Base-by-base conservation (phyloP, 1,140 invertebrate species). In the Planococcus citri region DNA sequence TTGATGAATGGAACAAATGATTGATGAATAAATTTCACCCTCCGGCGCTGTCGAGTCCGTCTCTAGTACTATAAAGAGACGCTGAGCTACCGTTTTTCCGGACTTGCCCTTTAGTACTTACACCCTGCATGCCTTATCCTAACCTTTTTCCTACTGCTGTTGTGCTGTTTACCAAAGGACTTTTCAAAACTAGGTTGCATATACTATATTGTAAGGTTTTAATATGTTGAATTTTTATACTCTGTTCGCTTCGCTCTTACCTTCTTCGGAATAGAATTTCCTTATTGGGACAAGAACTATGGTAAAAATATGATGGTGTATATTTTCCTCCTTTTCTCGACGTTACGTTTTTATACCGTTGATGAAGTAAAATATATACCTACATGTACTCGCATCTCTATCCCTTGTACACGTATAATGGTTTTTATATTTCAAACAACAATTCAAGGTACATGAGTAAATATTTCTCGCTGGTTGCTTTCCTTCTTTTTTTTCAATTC, bases 1-100 rank as follows among this genome's bases (percentile, higher is more conserved):
- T 51, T 51, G 41, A 51, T 51, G 41, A 51, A 51, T 51, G 41
- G n/a, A 51, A 51, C 12, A 51, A 51, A 51, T 51, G 41, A 51
- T 51, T 51, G 41, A 51, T 51, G 41, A 51, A 51, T 51, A 51
- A 20, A 51, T 51, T 51, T 51, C 14, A 14, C 41, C 41, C 12
- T 3, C 41, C 17, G n/a, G n/a, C n/a, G n/a, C n/a, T n/a, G n/a
- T n/a, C n/a, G n/a, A n/a, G n/a, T 17, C 17, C 17, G 41, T 51
- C 2, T 4, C 41, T 14, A 9, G 6, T 17, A 3, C 29, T 33
- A 6, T 3, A n/a, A 9, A 14, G 41, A 51, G 41, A 14, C 41
- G 41, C 41, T n/a, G n/a, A n/a, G n/a, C n/a, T 51, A 51, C 29
- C 41, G 41, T 51, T 51, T 51, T n/a, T n/a, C 41, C 41, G 41